These are phyloP conservation scores for Pentalonia nigronervosa DNA, from an alignment of 1,140 invertebrate genomes.

Conservation along the genomic window DNA sequence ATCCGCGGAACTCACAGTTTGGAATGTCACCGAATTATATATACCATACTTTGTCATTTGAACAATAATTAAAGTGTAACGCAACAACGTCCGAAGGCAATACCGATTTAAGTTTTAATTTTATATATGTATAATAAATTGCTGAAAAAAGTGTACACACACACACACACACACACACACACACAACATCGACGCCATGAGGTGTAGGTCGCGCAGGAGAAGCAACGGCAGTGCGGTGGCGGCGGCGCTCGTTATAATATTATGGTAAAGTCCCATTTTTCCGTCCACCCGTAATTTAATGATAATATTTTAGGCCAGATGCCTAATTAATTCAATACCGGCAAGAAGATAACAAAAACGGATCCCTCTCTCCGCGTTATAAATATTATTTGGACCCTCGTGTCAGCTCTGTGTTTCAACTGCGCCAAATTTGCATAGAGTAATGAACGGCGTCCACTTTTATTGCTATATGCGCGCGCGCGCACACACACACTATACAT, in stretches of 20 bases:
- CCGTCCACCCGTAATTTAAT: conserved; percentile 50
- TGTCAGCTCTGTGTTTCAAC: conserved; percentile 30
- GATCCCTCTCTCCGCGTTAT: conserved; percentile 42
- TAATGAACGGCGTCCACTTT: conserved; percentile 55
- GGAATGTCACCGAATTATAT: not conserved
- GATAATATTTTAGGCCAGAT: conserved; percentile 51
- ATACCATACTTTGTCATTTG: too few species aligned
- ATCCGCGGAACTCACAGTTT: not conserved
- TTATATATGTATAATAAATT: not conserved
- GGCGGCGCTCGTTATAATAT: not conserved
- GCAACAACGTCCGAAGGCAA: too few species aligned
- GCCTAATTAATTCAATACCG: conserved; percentile 58
- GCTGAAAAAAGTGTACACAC: not conserved
- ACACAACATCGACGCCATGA: not conserved
- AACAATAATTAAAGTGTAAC: too few species aligned
- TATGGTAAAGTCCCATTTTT: conserved; percentile 37
- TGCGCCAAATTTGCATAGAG: conserved; percentile 52
- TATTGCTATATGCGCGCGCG: not conserved
- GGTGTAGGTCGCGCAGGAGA: not conserved
- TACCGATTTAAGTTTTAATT: not conserved
- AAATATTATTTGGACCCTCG: conserved; percentile 57
- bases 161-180: not conserved
- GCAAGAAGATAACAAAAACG: conserved; percentile 58
- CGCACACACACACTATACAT: not conserved
- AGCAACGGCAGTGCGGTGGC: not conserved